Conservation (phyloP, 2,113 vertebrate genomes). For the Felis chaus region DNA sequence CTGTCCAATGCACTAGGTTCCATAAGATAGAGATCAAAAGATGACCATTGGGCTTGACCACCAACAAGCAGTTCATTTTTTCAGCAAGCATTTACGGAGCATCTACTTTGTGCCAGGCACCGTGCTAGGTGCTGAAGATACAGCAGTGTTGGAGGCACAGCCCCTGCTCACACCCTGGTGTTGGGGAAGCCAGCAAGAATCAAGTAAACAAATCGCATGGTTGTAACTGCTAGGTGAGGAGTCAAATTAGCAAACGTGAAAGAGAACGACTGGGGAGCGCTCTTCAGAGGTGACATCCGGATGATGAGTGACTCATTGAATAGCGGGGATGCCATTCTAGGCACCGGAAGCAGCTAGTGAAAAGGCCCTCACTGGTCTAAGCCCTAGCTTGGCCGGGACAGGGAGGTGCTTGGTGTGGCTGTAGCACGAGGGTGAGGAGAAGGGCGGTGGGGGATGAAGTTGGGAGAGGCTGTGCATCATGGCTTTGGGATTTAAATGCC, state of each 20-base stretch:
- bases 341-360: neutral
- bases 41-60: neutral
- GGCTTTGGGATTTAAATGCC: neutral
- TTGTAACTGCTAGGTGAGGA: neutral
- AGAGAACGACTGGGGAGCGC: neutral
- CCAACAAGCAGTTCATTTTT: neutral
- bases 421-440: neutral
- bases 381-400: neutral
- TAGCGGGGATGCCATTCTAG: neutral
- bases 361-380: neutral
- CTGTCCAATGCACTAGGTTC: neutral
- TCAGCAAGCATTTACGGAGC: neutral
- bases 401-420: neutral
- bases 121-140: neutral
- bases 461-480: neutral
- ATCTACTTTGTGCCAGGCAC: neutral
- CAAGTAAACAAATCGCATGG: neutral
- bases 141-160: neutral
- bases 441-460: neutral
- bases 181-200: neutral
- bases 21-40: neutral
- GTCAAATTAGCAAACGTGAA: neutral
- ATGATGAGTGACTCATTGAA: neutral
- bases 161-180: neutral
- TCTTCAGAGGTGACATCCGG: neutral